phyloP scores from a whole-genome alignment of 2,888 invertebrate genomes.

The Candidula unifasciata region DNA sequence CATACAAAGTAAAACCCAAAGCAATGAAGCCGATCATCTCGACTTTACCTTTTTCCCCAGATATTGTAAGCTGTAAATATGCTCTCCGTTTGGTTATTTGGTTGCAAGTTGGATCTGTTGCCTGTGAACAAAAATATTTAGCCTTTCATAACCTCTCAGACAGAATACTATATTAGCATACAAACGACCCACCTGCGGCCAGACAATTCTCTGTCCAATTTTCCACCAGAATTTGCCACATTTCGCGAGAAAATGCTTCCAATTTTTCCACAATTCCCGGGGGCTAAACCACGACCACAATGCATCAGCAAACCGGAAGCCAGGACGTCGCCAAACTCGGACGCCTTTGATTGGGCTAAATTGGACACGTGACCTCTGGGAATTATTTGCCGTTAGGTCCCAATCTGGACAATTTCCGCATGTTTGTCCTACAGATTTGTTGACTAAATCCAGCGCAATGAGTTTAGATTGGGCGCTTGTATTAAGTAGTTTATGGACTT shows the following conservation, averaged over 20 bases:
- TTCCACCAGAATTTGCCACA: constrained; percentile 24
- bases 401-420: constrained; percentile 52
- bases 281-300: constrained; percentile 45
- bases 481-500: constrained; percentile 41
- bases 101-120: neutral
- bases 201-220: constrained; percentile 36
- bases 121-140: constrained; percentile 18
- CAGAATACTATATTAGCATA: constrained; percentile 34
- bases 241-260: constrained; percentile 44
- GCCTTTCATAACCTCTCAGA: constrained; percentile 24
- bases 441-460: constrained; percentile 42
- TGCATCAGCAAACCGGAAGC: constrained; percentile 49
- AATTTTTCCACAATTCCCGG: constrained; percentile 43
- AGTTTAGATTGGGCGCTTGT: constrained; percentile 43
- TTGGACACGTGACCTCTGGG: constrained; percentile 49
- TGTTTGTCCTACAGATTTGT: constrained; percentile 49
- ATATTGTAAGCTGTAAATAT: too few species aligned
- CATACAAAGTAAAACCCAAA: too few species aligned
- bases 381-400: constrained; percentile 45
- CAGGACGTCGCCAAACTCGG: constrained; percentile 38
- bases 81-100: neutral
- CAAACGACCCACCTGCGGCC: constrained; percentile 47
- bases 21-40: too few species aligned
- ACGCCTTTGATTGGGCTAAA: constrained; percentile 49
- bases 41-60: too few species aligned